Conservation (phyloP, 2,888 invertebrate genomes). For the Belgica antarctica region DNA sequence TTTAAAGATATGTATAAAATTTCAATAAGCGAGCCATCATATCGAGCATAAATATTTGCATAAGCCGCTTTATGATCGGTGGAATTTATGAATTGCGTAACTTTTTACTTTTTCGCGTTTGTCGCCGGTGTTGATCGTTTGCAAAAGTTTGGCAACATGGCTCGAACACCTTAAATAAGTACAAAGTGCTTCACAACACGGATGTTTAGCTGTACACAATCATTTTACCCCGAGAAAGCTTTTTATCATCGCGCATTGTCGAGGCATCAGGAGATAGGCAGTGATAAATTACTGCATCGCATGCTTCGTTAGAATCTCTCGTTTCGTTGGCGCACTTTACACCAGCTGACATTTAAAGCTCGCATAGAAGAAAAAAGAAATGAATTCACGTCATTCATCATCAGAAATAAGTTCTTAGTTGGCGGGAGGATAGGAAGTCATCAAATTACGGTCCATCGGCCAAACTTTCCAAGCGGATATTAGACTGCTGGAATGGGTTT, state of each 20-base stretch:
- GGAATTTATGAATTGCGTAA: conserved; percentile 4
- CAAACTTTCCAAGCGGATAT: conserved; percentile 2
- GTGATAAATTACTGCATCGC: background rate
- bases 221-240: too few relatives aligned
- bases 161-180: too few relatives aligned
- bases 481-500: background rate
- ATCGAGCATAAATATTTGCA: background rate
- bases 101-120: background rate
- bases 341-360: too few relatives aligned
- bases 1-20: too few relatives aligned
- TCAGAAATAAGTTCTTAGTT: background rate
- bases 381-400: background rate
- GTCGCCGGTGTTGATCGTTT: background rate
- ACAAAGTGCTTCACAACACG: too few relatives aligned
- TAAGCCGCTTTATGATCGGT: conserved; percentile 8
- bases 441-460: background rate
- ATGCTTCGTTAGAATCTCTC: background rate
- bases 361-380: too few relatives aligned
- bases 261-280: too few relatives aligned
- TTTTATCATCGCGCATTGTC: too few relatives aligned
- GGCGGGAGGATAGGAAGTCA: background rate
- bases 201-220: too few relatives aligned
- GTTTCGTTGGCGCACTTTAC: too few relatives aligned
- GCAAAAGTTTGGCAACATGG: background rate
- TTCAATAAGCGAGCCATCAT: too few relatives aligned